Evolutionary conservation across 2,797 vertebrate species (phyloP).

Genomic region (Miopithecus talapoin): DNA sequence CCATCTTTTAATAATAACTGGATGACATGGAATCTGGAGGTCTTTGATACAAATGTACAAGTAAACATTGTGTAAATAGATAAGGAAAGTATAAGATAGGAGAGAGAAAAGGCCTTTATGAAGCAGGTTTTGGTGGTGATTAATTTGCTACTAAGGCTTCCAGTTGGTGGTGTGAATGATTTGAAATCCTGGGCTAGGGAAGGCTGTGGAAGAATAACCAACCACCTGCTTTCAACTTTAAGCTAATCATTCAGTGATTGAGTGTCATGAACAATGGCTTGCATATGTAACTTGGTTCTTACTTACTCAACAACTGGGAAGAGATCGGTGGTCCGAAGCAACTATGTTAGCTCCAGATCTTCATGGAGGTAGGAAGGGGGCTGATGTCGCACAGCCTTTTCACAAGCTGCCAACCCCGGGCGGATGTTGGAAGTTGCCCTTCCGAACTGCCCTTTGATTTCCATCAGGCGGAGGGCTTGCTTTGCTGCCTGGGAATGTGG

Average conservation of each 20-base stretch:
- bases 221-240: not conserved
- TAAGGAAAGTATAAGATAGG: not conserved
- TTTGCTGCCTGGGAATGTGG: conserved; percentile 1
- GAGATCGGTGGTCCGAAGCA: not conserved
- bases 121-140: not conserved
- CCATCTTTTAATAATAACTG: not conserved
- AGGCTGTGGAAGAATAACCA: not conserved
- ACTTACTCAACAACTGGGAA: not conserved
- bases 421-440: not conserved
- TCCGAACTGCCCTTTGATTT: not conserved
- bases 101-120: not conserved
- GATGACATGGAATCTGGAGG: not conserved
- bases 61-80: not conserved
- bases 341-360: not conserved
- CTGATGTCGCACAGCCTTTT: not conserved
- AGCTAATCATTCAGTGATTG: not conserved
- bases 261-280: not conserved
- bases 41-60: not conserved
- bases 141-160: not conserved
- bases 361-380: not conserved
- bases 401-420: not conserved
- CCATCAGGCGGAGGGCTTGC: not conserved
- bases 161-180: not conserved
- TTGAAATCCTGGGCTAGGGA: not conserved
- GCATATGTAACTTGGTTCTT: not conserved